Conservation (phyloP, 2,888 invertebrate genomes). For the Ferrisia virgata region DNA sequence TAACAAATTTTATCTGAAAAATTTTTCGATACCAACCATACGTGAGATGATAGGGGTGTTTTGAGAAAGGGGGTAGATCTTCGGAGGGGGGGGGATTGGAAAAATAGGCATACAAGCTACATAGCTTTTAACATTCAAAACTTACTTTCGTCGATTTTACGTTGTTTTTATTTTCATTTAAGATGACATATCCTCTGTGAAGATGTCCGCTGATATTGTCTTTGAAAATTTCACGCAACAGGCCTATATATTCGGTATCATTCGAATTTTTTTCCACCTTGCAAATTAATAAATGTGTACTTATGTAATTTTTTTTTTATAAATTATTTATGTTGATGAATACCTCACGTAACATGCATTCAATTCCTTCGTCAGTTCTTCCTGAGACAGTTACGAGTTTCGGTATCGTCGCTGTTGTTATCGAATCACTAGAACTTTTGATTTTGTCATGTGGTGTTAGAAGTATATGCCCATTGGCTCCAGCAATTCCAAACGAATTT, state of each 20-base stretch:
- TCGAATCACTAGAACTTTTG: too few relatives aligned
- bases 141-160: too few relatives aligned
- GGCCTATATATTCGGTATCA: not conserved
- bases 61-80: too few relatives aligned
- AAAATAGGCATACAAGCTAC: too few relatives aligned
- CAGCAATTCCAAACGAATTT: slow-evolving; percentile 92
- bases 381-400: not conserved
- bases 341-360: too few relatives aligned
- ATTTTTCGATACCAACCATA: too few relatives aligned
- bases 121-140: too few relatives aligned
- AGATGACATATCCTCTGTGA: not conserved
- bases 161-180: not conserved
- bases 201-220: not conserved
- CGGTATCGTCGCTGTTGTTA: not conserved
- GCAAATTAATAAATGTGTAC: not conserved
- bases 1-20: too few relatives aligned
- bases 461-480: slow-evolving; percentile 74
- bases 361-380: not conserved
- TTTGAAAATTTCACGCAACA: not conserved
- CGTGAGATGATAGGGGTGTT: too few relatives aligned
- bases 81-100: too few relatives aligned
- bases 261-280: not conserved
- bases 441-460: slow-evolving; percentile 61
- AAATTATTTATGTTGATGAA: too few relatives aligned
- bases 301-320: too few relatives aligned